A percentile compares a stretch with the other conserved stretches of the same genome.
These are phyloP conservation scores for Hippoglossus stenolepis DNA, from an alignment of 2,113 vertebrate genomes.

Conservation along the genomic window DNA sequence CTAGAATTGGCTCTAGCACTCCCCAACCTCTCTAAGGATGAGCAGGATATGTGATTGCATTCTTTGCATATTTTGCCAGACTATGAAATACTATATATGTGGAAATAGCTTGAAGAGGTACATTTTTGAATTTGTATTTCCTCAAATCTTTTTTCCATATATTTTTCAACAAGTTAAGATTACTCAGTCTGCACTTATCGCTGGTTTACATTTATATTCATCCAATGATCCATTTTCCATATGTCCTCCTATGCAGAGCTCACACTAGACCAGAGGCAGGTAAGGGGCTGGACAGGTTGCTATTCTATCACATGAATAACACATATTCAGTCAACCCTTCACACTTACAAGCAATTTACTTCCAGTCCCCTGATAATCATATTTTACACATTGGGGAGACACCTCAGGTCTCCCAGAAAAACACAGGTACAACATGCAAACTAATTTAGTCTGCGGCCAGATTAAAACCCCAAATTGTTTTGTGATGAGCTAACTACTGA, in stretches of 20 bases:
- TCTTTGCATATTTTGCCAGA: no score
- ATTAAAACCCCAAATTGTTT: background rate
- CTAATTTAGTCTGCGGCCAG: background rate
- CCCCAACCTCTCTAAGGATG: no score
- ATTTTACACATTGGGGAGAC: constrained; percentile 1
- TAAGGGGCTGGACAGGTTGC: background rate
- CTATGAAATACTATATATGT: no score
- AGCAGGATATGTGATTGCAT: no score
- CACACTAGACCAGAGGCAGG: constrained; percentile 18
- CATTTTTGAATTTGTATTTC: background rate
- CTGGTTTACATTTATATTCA: constrained; percentile 1
- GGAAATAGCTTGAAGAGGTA: background rate
- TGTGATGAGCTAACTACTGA: background rate
- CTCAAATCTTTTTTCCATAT: background rate
- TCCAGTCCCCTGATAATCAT: background rate
- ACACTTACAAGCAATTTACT: background rate
- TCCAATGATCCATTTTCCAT: constrained; percentile 12
- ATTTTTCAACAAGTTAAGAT: background rate
- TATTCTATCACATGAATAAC: constrained; percentile 31
- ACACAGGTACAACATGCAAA: background rate
- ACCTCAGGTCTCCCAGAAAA: background rate
- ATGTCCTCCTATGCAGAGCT: constrained; percentile 17
- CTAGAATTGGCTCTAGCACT: no score
- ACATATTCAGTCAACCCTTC: background rate
- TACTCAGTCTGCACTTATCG: constrained; percentile 3